These are phyloP conservation scores for Leptopilina drosophilae DNA, from an alignment of 2,888 invertebrate genomes.

Conservation along the genomic window DNA sequence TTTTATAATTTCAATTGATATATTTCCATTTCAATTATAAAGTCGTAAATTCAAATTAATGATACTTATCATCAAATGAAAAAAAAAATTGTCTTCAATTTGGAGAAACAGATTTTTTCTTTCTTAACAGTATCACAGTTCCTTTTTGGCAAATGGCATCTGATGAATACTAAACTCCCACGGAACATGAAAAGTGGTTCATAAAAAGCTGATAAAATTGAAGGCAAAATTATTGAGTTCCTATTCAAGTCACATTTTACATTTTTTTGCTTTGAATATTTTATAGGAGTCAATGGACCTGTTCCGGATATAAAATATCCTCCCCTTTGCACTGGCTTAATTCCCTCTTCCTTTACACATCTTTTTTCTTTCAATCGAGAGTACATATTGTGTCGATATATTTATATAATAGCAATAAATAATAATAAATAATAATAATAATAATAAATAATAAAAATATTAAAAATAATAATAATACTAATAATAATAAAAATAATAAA, in stretches of 20 bases:
- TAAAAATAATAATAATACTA: too few relatives aligned
- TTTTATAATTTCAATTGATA: too few relatives aligned
- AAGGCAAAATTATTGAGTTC: slow-evolving; percentile 3
- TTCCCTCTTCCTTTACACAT: slow-evolving; percentile 37
- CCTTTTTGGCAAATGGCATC: neutral
- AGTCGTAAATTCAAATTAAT: too few relatives aligned
- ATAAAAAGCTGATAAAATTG: slow-evolving; percentile 18
- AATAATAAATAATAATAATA: too few relatives aligned
- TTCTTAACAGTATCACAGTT: neutral
- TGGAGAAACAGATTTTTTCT: neutral
- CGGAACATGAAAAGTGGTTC: neutral
- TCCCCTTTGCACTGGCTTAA: slow-evolving; percentile 28
- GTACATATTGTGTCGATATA: slow-evolving; percentile 11
- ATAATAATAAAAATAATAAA: too few relatives aligned
- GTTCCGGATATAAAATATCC: slow-evolving; percentile 29
- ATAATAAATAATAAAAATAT: too few relatives aligned
- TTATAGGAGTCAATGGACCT: slow-evolving; percentile 32
- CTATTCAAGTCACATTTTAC: slow-evolving; percentile 23
- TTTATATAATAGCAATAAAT: neutral
- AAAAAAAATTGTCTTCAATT: too few relatives aligned
- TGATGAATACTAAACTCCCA: neutral
- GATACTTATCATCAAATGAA: too few relatives aligned
- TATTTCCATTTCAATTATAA: too few relatives aligned
- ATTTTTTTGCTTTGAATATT: slow-evolving; percentile 29
- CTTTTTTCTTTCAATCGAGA: slow-evolving; percentile 35